A percentile compares a stretch with the other conserved stretches of the same genome.
These are phyloP conservation scores for Platanista minor DNA, from an alignment of 2,113 vertebrate genomes.

Conservation along the genomic window DNA sequence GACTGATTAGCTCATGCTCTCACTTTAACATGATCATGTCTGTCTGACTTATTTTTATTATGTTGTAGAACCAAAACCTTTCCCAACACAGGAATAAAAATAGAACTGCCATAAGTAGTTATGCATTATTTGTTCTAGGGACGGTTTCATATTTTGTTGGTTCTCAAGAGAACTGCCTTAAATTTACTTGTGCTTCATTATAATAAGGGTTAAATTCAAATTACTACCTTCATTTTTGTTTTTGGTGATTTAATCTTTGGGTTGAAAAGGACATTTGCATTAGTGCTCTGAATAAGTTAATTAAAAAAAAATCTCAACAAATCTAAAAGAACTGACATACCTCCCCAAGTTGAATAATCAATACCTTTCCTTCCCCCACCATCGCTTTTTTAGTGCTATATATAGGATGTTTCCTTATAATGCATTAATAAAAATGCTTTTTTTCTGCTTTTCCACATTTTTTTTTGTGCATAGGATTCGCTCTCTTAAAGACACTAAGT, in stretches of 20 bases:
- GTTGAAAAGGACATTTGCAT: neutral
- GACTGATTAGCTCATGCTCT: conserved; percentile 1
- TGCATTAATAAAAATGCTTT: neutral
- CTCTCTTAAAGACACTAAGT: neutral
- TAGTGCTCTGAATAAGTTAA: neutral
- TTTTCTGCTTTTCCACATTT: neutral
- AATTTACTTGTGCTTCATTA: neutral
- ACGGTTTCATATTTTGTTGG: neutral
- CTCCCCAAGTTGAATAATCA: neutral
- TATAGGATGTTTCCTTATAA: neutral
- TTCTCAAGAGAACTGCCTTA: neutral
- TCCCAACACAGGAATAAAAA: neutral
- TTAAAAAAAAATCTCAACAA: neutral
- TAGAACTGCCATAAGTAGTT: no score
- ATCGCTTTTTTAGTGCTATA: neutral
- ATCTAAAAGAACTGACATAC: neutral
- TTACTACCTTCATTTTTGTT: neutral
- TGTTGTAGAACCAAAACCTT: neutral
- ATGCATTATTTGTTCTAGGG: neutral
- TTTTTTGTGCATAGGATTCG: neutral
- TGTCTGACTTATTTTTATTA: conserved; percentile 50
- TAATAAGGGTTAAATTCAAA: neutral
- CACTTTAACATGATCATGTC: neutral
- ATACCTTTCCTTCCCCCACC: neutral
- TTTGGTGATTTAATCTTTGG: neutral